These are phyloP conservation scores for Tetanocera ferruginea DNA, from an alignment of 2,888 invertebrate genomes.

Conservation along the genomic window DNA sequence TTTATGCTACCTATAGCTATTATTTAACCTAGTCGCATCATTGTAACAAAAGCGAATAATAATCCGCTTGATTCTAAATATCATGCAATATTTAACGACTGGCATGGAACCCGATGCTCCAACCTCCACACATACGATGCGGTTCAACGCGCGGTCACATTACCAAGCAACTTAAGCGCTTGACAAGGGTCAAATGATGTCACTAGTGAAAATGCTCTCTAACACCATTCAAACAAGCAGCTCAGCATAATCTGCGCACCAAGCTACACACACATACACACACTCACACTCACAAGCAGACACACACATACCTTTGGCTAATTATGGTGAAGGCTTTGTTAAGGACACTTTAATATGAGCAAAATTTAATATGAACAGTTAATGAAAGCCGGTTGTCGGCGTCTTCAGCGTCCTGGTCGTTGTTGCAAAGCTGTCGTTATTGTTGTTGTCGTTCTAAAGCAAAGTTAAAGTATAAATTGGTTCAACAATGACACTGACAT, in stretches of 20 bases:
- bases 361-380: slow-evolving; percentile 9
- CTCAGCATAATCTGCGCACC: background rate
- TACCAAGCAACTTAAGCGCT: background rate
- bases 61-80: slow-evolving; percentile 23
- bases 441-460: too few species aligned
- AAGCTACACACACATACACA: background rate
- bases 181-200: slow-evolving; percentile 34
- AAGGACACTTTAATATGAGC: background rate
- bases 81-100: slow-evolving; percentile 15
- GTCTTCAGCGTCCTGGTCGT: background rate
- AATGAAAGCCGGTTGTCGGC: slow-evolving; percentile 4
- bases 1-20: background rate
- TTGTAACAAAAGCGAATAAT: slow-evolving; percentile 26
- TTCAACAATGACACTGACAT: background rate
- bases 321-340: background rate
- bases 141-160: slow-evolving; percentile 7
- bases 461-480: too few species aligned
- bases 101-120: background rate
- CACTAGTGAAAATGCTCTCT: slow-evolving; percentile 5
- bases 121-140: background rate
- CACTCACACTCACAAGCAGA: background rate
- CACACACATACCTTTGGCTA: background rate
- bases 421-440: too few species aligned
- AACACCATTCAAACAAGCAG: background rate
- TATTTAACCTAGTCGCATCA: slow-evolving; percentile 11